A percentile compares a stretch with the other conserved stretches of the same genome.
Conservation (phyloP, 1,140 invertebrate genomes). For the Carposina sasakii region DNA sequence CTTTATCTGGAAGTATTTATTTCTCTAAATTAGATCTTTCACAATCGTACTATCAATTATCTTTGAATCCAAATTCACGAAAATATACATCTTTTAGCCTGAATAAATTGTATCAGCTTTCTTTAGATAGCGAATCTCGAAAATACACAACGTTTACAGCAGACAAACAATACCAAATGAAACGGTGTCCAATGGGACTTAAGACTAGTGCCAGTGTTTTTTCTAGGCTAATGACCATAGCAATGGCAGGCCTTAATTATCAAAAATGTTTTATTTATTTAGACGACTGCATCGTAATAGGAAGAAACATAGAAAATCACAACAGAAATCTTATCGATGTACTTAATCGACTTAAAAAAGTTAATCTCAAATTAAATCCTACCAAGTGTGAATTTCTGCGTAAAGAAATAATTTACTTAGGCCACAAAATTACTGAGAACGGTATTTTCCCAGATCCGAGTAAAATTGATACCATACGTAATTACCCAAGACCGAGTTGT, state of each 20-base stretch:
- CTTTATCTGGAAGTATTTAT: neutral
- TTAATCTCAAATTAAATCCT: constrained; percentile 18
- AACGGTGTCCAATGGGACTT: neutral
- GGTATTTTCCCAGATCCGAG: neutral
- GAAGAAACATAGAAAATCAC: neutral
- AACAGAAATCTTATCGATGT: constrained; percentile 14
- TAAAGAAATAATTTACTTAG: constrained; percentile 14
- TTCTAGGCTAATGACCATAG: neutral
- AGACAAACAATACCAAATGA: constrained; percentile 2
- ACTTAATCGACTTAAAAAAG: constrained; percentile 10
- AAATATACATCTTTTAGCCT: constrained; percentile 61
- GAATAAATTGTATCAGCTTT: constrained; percentile 5
- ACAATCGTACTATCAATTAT: neutral
- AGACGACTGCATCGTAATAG: constrained; percentile 4
- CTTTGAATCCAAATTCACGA: neutral
- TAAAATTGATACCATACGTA: neutral
- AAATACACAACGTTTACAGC: neutral
- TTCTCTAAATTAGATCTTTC: neutral
- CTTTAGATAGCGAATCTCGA: neutral
- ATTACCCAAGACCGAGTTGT: constrained; percentile 10
- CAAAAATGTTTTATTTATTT: neutral
- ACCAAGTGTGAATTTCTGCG: constrained; percentile 13
- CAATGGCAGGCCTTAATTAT: neutral
- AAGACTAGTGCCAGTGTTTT: neutral
- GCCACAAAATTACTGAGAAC: constrained; percentile 7